Base-by-base conservation (phyloP, 2,113 vertebrate genomes). In the Leptosomus discolor region DNA sequence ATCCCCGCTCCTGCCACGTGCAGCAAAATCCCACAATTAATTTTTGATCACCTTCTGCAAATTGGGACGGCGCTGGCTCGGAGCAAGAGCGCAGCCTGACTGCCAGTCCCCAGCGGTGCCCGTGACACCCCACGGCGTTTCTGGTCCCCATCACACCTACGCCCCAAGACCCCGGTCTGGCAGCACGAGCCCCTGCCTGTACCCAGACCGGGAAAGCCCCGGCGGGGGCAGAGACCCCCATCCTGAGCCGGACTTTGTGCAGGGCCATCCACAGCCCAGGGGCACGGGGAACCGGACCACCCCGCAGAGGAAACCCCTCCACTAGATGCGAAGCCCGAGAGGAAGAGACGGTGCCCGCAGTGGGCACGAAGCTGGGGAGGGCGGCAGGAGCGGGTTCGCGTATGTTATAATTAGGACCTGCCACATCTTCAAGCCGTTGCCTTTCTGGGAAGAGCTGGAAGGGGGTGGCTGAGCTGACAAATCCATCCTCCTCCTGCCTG, bases 391-490 rank as follows among this genome's bases (percentile, higher is more conserved):
- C 24, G 6, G 90, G 92, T 85, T 92, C 17, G 48, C 22, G 0
- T 8, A 8, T 67, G 85, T 94, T 97, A 83, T 95, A 96, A 97
- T 88, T 87, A 90, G 93, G 96, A 94, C 56, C 94, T 95, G 95
- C 93, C 95, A 94, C 89, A 84, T 95, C 89, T 91, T 84, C 60
- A 46, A 96, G 87, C 94, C 61, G 50, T 51, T 71, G 91, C 86
- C 89, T 94, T 95, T 78, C 96, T 91, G 94, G 95, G 96, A 97
- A 96, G 95, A 94, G 94, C 89, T 86, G 93, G 89, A 95, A 92
- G 95, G 95, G 94, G 96, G 96, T 95, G 96, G 93, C 94, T 96
- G 96, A 96, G 95, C 93, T 96, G 93, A 91, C 95, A 96, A 86
- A 97, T 87, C 83, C 96, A 91, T 95, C 95, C 95, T 95, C 96